Percentiles rank a stretch among this genome's conserved stretches.
Conservation (phyloP, 2,113 vertebrate genomes). For the Telmatochromis sp. region DNA sequence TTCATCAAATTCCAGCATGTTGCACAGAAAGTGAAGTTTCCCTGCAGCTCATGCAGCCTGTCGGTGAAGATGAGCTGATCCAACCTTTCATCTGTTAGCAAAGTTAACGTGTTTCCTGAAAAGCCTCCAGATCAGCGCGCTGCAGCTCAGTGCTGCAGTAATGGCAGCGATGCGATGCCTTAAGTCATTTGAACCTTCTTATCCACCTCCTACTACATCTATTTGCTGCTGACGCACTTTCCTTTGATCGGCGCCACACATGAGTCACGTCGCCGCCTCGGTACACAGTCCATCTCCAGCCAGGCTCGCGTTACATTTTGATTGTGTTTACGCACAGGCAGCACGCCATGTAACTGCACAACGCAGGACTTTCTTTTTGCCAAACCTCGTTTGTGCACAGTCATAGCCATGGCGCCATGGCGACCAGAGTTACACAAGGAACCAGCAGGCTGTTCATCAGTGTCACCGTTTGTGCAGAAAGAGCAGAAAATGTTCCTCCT, state of each 20-base stretch:
- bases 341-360: background rate
- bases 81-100: background rate
- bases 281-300: background rate
- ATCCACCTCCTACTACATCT: background rate
- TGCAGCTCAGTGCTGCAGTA: background rate
- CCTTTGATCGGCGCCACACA: background rate
- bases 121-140: background rate
- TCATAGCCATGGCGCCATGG: slow-evolving; percentile 3
- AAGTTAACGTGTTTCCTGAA: background rate
- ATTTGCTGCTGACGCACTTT: background rate
- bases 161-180: background rate
- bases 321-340: background rate
- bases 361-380: background rate
- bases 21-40: background rate
- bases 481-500: background rate
- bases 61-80: background rate
- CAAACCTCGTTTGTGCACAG: slow-evolving; percentile 2
- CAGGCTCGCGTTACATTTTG: background rate
- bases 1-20: background rate
- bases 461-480: background rate
- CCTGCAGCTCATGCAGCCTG: background rate
- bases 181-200: background rate
- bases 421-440: background rate
- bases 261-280: background rate
- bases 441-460: background rate